These are phyloP conservation scores for Micrasema longulum DNA, from an alignment of 1,140 invertebrate genomes.

Conservation along the genomic window DNA sequence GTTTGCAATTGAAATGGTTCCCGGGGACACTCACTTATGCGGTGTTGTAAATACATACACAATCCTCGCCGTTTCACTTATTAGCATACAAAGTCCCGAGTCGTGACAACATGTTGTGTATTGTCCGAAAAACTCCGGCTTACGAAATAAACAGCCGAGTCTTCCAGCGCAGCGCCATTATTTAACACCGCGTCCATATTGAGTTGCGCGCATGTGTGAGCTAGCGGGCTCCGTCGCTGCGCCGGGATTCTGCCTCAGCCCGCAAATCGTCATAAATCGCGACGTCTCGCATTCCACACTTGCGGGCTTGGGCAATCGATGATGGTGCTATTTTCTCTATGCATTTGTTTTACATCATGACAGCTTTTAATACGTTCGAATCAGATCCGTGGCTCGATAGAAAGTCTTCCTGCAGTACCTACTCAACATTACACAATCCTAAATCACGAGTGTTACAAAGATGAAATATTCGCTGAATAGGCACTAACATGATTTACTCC, in stretches of 20 bases:
- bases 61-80: constrained; percentile 47
- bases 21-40: constrained; percentile 41
- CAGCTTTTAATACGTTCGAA: constrained; percentile 36
- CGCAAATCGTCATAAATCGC: constrained; percentile 32
- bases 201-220: constrained; percentile 17
- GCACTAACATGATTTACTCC: constrained; percentile 15
- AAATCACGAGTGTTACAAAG: constrained; percentile 26
- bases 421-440: constrained; percentile 12
- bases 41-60: constrained; percentile 46
- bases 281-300: constrained; percentile 17
- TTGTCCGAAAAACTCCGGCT: constrained; percentile 44
- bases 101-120: constrained; percentile 52
- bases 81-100: constrained; percentile 54
- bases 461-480: constrained; percentile 32
- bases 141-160: constrained; percentile 41
- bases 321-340: constrained; percentile 14
- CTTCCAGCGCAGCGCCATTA: constrained; percentile 39
- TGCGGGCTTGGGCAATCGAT: constrained; percentile 1
- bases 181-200: constrained; percentile 53
- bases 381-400: constrained; percentile 18
- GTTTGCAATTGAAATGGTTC: constrained; percentile 52
- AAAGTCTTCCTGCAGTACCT: constrained; percentile 20
- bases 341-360: constrained; percentile 20
- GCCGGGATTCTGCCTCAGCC: neutral
- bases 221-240: constrained; percentile 6